phyloP scores from a whole-genome alignment of 1,140 invertebrate species.

The Cherax quadricarinatus region DNA sequence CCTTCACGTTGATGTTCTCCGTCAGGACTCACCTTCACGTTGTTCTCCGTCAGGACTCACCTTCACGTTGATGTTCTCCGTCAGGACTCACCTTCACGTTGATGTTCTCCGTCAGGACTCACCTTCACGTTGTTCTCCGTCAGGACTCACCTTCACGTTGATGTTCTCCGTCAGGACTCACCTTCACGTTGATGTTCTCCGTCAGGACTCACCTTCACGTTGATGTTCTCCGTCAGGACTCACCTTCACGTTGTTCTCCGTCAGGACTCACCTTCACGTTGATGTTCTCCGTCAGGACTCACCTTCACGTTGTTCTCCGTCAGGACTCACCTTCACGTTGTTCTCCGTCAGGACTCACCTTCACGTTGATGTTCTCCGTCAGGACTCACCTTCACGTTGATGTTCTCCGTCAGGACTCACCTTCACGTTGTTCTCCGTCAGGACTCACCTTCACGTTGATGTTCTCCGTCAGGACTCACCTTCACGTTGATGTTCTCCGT shows the following conservation, averaged over 20 bases:
- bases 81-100: conserved; percentile 96
- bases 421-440: conserved; percentile 99
- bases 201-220: conserved; percentile 95
- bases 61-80: conserved; percentile 99
- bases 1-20: conserved; percentile 99
- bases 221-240: conserved; percentile 97
- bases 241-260: conserved; percentile 98
- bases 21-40: conserved; percentile 95
- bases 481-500: conserved; percentile 99
- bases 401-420: conserved; percentile 94
- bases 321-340: conserved; percentile 95
- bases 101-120: conserved; percentile 95
- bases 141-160: conserved; percentile 95
- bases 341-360: conserved; percentile 95
- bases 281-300: conserved; percentile 95
- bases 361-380: conserved; percentile 99
- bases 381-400: conserved; percentile 96
- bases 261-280: conserved; percentile 96
- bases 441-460: conserved; percentile 97
- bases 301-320: conserved; percentile 99
- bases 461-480: conserved; percentile 92
- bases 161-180: conserved; percentile 95
- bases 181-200: conserved; percentile 99
- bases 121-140: conserved; percentile 99
- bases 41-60: conserved; percentile 94